phyloP scores from a whole-genome alignment of 2,113 vertebrate genomes.

The Stigmatopora argus region DNA sequence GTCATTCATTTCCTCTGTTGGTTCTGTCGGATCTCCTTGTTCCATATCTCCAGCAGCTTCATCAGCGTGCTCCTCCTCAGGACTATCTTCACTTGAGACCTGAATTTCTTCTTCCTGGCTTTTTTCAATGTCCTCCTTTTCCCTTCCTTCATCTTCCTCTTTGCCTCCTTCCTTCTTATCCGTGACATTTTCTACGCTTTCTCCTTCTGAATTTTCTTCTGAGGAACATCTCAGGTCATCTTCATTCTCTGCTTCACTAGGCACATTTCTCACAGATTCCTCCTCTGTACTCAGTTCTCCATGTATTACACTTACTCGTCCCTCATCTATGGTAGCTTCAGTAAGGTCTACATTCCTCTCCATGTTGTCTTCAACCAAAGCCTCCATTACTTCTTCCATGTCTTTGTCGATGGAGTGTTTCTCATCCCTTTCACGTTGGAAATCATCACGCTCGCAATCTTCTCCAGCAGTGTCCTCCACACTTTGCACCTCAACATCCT shows the following conservation, averaged over 20 bases:
- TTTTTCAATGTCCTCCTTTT: slow-evolving; percentile 2
- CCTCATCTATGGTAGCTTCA: background rate
- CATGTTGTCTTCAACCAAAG: background rate
- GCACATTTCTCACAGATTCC: too few relatives aligned
- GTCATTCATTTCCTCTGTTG: background rate
- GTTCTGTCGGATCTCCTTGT: background rate
- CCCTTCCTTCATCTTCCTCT: background rate
- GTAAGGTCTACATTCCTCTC: background rate
- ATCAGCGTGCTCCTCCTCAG: background rate
- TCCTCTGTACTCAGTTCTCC: background rate
- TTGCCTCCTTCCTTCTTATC: background rate
- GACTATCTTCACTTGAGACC: background rate
- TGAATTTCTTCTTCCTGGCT: background rate
- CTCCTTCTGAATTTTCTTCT: background rate
- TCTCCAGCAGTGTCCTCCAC: background rate
- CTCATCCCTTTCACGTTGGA: background rate
- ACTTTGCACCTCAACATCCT: background rate
- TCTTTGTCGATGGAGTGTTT: background rate
- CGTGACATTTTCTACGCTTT: background rate
- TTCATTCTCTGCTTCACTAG: background rate
- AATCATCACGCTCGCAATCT: background rate
- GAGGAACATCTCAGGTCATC: background rate
- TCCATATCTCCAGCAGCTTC: background rate
- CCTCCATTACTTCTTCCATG: background rate
- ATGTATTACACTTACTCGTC: background rate